Base-by-base conservation (phyloP, 2,888 invertebrate genomes). In the Julus scandinavius region DNA sequence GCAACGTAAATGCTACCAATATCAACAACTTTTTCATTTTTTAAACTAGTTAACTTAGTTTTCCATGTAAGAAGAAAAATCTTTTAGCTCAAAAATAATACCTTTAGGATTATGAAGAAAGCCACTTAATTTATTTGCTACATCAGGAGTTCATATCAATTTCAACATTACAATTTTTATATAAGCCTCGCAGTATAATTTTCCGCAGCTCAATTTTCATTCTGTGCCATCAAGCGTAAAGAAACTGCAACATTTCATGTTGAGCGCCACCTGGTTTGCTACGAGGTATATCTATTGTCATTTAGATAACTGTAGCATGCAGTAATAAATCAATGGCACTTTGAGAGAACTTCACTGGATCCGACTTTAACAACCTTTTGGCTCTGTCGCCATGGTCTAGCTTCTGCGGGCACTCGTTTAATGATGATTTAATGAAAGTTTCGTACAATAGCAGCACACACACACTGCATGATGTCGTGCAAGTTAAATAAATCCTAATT, bases 401-500 rank as follows among this genome's bases (percentile, higher is more conserved):
- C 72, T 2, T 72, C 72, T 29, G 29, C 9, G 72, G 72, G 29
- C 72, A 72, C 72, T 72, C 29, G 29, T 72, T 72, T 72, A 72
- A 72, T 72, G 72, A 72, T 72, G 72, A 72, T 72, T 72, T 72
- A 72, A 72, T 72, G 72, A 72, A 72, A 72, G 72, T 72, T 20
- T 20, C 72, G 9, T 29, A 9, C 72, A n/a, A 5, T 2, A 58
- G 58, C n/a, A 58, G 58, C n/a, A 15, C 49, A n/a, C n/a, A n/a
- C n/a, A n/a, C 3, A n/a, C 58, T 58, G 58, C 58, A 58, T 11
- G 72, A 72, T 72, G 72, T 17, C 29, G 4, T 29, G 72, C 72
- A 72, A 29, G 72, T 72, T 72, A 72, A 72, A 72, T 72, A 72
- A 72, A 72, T 72, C 72, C 72, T 72, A 72, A 72, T 72, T 72